Conservation (phyloP, 2,797 vertebrate genomes). For the Ceryle rudis region DNA sequence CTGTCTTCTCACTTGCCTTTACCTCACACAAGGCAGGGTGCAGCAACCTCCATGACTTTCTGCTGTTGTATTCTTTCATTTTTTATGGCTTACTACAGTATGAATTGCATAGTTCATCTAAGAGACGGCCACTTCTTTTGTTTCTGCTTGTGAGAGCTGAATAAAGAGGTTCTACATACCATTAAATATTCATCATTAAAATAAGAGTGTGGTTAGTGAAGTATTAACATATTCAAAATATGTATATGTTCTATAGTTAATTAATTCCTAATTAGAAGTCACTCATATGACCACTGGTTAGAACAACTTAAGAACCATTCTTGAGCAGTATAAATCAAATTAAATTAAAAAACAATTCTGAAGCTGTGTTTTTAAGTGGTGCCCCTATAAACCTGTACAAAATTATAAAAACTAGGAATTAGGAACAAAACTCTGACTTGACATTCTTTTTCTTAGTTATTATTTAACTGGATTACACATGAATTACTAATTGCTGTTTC, state of each 20-base stretch:
- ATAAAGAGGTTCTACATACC: constrained; percentile 4
- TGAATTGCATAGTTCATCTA: background rate
- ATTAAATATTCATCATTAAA: background rate
- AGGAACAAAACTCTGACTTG: constrained; percentile 68
- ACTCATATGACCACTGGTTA: constrained; percentile 16
- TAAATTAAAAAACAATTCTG: constrained; percentile 15
- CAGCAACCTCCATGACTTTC: background rate
- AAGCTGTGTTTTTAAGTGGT: constrained; percentile 16
- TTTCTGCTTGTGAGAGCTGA: background rate
- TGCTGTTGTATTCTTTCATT: background rate
- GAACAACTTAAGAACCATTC: constrained; percentile 27
- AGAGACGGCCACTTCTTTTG: background rate
- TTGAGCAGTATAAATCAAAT: constrained; percentile 13
- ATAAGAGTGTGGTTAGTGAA: background rate
- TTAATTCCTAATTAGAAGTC: constrained; percentile 48
- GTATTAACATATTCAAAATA: constrained; percentile 39
- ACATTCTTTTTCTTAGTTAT: constrained; percentile 68
- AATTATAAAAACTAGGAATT: constrained; percentile 66
- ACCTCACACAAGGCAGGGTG: background rate
- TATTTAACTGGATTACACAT: constrained; percentile 74
- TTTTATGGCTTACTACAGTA: background rate
- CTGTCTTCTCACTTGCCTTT: background rate
- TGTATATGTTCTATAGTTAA: constrained; percentile 3
- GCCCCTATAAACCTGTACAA: constrained; percentile 58
- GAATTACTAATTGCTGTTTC: constrained; percentile 77